Conservation (phyloP, 2,888 invertebrate genomes). For the Hirtodrosophila alboralis region DNA sequence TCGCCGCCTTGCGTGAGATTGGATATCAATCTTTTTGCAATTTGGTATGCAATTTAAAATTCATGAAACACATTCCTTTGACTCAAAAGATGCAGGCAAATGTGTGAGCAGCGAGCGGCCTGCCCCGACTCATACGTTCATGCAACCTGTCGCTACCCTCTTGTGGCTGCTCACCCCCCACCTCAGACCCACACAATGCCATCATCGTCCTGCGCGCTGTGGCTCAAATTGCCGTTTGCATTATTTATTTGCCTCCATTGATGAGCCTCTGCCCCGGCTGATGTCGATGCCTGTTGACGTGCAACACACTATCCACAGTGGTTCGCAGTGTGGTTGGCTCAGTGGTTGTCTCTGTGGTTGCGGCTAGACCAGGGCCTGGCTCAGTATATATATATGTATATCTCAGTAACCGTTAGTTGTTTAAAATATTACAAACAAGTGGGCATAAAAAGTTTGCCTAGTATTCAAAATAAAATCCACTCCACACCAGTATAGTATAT, state of each 20-base stretch:
- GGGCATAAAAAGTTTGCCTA: conserved; percentile 31
- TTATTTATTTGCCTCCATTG: conserved; percentile 79
- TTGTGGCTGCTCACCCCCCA: too few species aligned
- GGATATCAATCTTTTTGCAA: conserved; percentile 83
- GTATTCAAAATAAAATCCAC: conserved; percentile 48
- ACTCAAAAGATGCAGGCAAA: conserved; percentile 79
- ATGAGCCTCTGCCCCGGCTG: conserved; percentile 56
- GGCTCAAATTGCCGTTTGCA: conserved; percentile 80
- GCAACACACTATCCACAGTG: conserved; percentile 16
- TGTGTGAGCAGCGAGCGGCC: conserved; percentile 49
- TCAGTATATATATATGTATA: conserved; percentile 1
- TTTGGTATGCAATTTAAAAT: conserved; percentile 82
- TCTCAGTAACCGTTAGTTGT: conserved; percentile 67
- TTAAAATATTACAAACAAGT: conserved; percentile 72
- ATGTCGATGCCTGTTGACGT: conserved; percentile 47
- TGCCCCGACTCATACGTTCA: too few species aligned
- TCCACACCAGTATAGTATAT: conserved; percentile 3
- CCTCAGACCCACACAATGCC: conserved; percentile 15
- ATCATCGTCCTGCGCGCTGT: conserved; percentile 33
- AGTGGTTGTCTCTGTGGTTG: conserved; percentile 33
- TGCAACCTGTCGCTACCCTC: too few species aligned
- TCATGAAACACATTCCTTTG: conserved; percentile 82
- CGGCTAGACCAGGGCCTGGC: conserved; percentile 10
- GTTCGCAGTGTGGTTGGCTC: conserved; percentile 11
- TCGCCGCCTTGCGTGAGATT: conserved; percentile 80